Conservation (phyloP, 2,113 vertebrate genomes). For the Chaetorhynchus papuensis region DNA sequence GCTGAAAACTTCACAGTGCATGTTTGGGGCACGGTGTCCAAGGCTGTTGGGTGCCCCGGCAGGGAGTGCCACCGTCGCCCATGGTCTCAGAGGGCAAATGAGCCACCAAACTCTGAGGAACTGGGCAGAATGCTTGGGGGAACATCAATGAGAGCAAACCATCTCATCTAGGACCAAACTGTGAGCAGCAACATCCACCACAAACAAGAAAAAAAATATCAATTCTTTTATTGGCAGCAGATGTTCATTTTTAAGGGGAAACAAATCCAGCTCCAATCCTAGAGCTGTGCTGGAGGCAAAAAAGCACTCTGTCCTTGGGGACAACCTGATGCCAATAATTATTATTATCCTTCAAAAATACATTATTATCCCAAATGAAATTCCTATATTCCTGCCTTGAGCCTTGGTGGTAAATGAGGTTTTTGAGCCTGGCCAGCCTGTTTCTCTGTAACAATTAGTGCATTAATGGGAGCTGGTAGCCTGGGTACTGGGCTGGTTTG, state of each 20-base stretch:
- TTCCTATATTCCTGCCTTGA: background rate
- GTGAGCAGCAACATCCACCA: background rate
- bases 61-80: background rate
- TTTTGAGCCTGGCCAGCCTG: background rate
- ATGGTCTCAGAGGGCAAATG: accelerated
- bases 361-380: background rate
- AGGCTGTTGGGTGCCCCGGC: accelerated
- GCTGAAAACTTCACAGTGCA: accelerated
- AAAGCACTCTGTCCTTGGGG: background rate
- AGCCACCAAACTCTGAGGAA: background rate
- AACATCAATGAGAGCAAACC: background rate
- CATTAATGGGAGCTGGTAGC: accelerated
- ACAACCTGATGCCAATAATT: background rate
- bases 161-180: background rate
- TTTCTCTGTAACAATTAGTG: background rate
- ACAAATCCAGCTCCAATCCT: background rate
- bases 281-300: background rate
- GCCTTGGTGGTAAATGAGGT: background rate
- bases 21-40: accelerated
- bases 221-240: background rate
- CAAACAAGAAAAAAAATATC: background rate
- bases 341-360: background rate
- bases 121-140: background rate
- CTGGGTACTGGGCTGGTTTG: background rate
- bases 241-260: background rate